These are phyloP conservation scores for Leptoclinus maculatus DNA, from an alignment of 2,797 vertebrate genomes.

Conservation along the genomic window DNA sequence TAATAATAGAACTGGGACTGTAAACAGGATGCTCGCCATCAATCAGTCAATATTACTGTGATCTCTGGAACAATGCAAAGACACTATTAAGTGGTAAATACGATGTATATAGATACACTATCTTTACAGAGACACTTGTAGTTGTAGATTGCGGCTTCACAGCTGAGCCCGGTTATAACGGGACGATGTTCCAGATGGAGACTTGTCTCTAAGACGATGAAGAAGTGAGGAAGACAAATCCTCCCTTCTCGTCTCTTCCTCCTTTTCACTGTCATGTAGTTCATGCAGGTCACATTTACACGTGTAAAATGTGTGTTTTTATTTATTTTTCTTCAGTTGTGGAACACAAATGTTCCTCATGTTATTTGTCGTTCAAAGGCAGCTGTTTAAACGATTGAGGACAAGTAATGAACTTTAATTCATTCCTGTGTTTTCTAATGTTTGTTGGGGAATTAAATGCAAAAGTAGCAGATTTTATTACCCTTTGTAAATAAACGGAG, in stretches of 20 bases:
- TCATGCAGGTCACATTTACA: no score
- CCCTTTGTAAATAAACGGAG: background rate
- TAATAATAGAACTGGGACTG: constrained; percentile 29
- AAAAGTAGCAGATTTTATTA: background rate
- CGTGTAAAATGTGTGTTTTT: no score
- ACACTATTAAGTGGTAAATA: background rate
- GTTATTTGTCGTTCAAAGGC: background rate
- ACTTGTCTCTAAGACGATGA: no score
- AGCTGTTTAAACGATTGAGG: background rate
- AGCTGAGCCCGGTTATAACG: background rate
- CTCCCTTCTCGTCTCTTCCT: no score
- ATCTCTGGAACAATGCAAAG: background rate
- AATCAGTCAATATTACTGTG: background rate
- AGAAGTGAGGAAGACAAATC: no score
- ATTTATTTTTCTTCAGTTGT: no score
- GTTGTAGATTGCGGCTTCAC: background rate
- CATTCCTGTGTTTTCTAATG: background rate
- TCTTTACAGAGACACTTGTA: background rate
- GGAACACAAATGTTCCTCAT: no score
- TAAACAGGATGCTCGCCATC: background rate
- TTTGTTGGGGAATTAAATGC: background rate
- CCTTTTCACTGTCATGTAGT: no score
- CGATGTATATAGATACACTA: background rate
- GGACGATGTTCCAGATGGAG: no score
- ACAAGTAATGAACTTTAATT: background rate